Evolutionary conservation across 2,888 invertebrate genomes (phyloP).

Genomic region (Xestia rhomboidea): DNA sequence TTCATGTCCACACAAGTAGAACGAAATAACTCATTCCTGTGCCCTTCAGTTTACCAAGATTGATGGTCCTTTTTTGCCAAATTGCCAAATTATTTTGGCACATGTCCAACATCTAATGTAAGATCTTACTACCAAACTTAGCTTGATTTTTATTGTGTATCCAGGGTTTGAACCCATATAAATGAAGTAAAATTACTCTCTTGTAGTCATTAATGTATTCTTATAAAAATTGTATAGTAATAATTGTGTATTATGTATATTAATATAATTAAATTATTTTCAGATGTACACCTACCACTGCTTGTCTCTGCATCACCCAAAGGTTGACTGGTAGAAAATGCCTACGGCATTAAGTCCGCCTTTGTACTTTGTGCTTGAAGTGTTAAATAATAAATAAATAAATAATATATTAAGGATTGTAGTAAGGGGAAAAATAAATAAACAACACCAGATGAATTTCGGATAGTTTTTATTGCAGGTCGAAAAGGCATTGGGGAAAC

Average conservation of each 20-base stretch:
- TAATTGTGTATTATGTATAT: too few species aligned
- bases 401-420: too few species aligned
- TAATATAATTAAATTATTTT: too few species aligned
- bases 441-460: slow-evolving; percentile 70
- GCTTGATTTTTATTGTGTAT: background rate
- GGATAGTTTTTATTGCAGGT: slow-evolving; percentile 79
- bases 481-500: slow-evolving; percentile 78
- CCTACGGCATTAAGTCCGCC: too few species aligned
- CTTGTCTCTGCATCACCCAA: too few species aligned
- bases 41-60: background rate
- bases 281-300: too few species aligned
- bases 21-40: background rate
- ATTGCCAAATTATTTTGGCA: slow-evolving; percentile 4
- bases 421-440: slow-evolving; percentile 11
- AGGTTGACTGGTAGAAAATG: too few species aligned
- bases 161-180: background rate
- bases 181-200: background rate
- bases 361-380: too few species aligned
- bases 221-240: background rate
- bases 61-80: background rate
- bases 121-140: background rate
- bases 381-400: too few species aligned
- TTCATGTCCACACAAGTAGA: background rate
- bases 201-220: background rate
- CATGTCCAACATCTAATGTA: background rate